phyloP scores from a whole-genome alignment of 2,888 invertebrate genomes.

The Drosophila antonietae region DNA sequence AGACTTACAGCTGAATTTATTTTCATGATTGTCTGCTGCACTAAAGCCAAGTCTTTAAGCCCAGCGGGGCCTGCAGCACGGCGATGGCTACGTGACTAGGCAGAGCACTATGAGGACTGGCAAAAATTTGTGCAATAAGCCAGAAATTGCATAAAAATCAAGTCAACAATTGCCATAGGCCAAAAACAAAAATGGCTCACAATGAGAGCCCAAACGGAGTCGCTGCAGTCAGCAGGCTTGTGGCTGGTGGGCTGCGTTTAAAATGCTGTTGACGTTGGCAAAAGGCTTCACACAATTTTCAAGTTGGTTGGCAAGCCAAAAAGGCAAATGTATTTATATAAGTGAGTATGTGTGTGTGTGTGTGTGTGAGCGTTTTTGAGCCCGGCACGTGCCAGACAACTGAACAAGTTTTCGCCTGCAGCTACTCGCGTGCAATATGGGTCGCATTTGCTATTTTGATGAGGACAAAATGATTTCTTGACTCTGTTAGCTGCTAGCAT shows the following conservation, averaged over 20 bases:
- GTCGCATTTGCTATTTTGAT: slow-evolving; percentile 66
- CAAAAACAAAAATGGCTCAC: not conserved
- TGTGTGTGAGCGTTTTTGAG: slow-evolving; percentile 34
- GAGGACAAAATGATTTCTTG: slow-evolving; percentile 54
- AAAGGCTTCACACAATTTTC: slow-evolving; percentile 51
- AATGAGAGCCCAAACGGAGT: not conserved
- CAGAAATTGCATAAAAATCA: slow-evolving; percentile 75
- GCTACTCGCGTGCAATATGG: slow-evolving; percentile 60
- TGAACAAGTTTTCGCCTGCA: slow-evolving; percentile 39
- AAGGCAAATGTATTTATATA: slow-evolving; percentile 11
- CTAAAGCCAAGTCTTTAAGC: slow-evolving; percentile 35
- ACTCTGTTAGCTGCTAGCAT: slow-evolving; percentile 41
- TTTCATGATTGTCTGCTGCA: slow-evolving; percentile 26
- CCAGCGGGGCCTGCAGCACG: slow-evolving; percentile 41
- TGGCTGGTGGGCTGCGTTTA: slow-evolving; percentile 30
- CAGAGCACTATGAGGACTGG: slow-evolving; percentile 16
- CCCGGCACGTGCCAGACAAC: slow-evolving; percentile 59
- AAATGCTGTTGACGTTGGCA: slow-evolving; percentile 68
- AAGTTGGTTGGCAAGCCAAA: slow-evolving; percentile 65
- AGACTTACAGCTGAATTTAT: slow-evolving; percentile 64
- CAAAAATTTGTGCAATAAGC: slow-evolving; percentile 71
- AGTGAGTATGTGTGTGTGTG: not conserved
- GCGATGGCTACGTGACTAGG: slow-evolving; percentile 50
- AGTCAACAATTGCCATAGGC: slow-evolving; percentile 43
- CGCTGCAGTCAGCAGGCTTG: slow-evolving; percentile 33